Evolutionary conservation across 2,888 invertebrate genomes (phyloP), one percentile per base, ranked within the genome.

Genomic region (Campopleginae sp.): DNA sequence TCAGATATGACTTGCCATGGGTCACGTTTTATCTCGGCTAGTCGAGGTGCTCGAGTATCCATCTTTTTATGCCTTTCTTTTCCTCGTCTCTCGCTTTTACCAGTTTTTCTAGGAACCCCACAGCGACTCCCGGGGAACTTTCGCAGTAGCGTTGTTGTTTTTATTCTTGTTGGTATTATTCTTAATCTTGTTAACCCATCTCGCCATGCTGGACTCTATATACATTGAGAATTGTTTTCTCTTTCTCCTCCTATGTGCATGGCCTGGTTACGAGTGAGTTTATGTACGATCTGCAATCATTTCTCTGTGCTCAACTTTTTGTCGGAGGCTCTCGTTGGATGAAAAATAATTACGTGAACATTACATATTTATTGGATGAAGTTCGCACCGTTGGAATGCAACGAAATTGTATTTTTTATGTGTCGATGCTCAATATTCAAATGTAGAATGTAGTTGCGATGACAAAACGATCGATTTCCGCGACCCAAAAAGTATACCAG

Each of bases 51-150:
- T 75, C 89, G 88, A 88, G 90, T 89, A 88, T 89, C 87, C 89
- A 87, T 91, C 88, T 87, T 87, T 83, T 63, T 76, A 33, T 65
- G 71, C 42, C 46, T 74, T 65, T 76, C 79, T 68, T 61, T 63
- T 48, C 46, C 75, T 75, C 23, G 80, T 66, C 71, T 82, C 82
- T 76, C 85, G 71, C 76, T 80, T 74, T 72, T 80, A 75, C 87
- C 86, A 89, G 88, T 89, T 88, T 91, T 92, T 92, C 92, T 89
- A 89, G 91, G 91, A 92, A 92, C 89, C 87, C 88, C 88, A 88
- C 87, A 81, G 88, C 87, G 88, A 87, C 87, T 80, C 87, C 88
- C 88, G 87, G 84, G 88, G 88, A 89, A 88, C 88, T 88, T 88
- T 89, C 74, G 87, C 91, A 88, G 91, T 91, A 90, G 90, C 90